Evolutionary conservation across 2,113 vertebrate genomes (phyloP).

Genomic region (Jacana jacana): DNA sequence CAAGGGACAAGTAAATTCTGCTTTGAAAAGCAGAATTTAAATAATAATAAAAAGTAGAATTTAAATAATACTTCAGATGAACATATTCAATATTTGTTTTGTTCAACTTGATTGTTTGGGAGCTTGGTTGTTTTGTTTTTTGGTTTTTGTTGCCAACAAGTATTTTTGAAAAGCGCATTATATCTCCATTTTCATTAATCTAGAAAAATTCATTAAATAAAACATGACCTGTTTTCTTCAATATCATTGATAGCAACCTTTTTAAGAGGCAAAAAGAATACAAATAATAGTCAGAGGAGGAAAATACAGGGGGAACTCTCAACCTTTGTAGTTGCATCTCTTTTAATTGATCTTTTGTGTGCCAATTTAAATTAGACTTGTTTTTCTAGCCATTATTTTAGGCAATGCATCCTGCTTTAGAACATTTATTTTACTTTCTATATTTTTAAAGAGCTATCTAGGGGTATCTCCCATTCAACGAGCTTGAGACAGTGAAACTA

Average conservation of each 20-base stretch:
- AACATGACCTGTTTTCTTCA: background rate
- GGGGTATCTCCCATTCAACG: conserved; percentile 4
- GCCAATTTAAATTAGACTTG: conserved; percentile 28
- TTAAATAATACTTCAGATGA: conserved; percentile 4
- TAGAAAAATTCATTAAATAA: background rate
- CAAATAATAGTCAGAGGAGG: background rate
- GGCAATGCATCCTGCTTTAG: conserved; percentile 1
- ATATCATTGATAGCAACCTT: background rate
- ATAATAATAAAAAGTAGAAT: background rate
- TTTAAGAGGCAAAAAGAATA: background rate
- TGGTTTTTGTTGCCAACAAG: background rate
- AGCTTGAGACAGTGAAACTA: conserved; percentile 29
- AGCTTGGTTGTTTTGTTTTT: background rate
- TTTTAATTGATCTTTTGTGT: conserved; percentile 62
- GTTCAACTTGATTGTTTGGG: background rate
- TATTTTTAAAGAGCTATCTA: conserved; percentile 29
- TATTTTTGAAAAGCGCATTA: background rate
- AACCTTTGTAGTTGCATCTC: background rate
- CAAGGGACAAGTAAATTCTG: background rate
- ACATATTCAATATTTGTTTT: background rate
- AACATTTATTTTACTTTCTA: conserved; percentile 31
- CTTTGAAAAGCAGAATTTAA: conserved; percentile 43
- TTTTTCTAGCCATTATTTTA: conserved; percentile 55
- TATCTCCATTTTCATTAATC: background rate
- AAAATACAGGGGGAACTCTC: background rate